phyloP scores from a whole-genome alignment of 2,113 vertebrate genomes.

The Eptesicus fuscus region DNA sequence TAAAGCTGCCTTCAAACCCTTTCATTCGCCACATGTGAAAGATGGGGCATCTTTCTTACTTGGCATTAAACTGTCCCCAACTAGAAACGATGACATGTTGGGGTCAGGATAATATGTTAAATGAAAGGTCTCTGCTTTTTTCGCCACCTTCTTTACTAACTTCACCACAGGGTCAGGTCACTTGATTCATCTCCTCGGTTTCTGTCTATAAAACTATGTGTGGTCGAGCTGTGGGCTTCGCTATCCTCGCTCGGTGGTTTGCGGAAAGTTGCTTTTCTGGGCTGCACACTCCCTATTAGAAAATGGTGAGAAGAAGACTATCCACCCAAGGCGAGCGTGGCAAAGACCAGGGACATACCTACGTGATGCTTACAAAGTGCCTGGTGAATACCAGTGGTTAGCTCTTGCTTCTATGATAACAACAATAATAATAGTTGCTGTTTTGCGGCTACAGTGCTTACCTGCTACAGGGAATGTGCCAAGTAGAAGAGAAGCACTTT shows the following conservation, averaged over 20 bases:
- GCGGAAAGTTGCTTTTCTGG: neutral
- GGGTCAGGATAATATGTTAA: neutral
- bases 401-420: neutral
- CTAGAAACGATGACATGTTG: neutral
- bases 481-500: neutral
- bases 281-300: neutral
- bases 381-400: neutral
- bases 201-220: neutral
- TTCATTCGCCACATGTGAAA: neutral
- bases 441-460: neutral
- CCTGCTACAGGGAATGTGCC: neutral
- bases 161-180: neutral
- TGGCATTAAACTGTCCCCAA: neutral
- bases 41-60: neutral
- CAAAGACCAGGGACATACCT: neutral
- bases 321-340: neutral
- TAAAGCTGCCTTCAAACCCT: slow-evolving; percentile 23
- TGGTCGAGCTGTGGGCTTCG: neutral
- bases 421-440: neutral
- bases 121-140: neutral
- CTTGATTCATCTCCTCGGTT: neutral
- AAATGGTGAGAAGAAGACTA: neutral
- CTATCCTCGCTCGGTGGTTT: neutral
- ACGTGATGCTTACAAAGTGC: neutral
- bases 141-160: neutral